Base-by-base conservation (phyloP, 2,797 vertebrate species). In the Coregonus sp. region DNA sequence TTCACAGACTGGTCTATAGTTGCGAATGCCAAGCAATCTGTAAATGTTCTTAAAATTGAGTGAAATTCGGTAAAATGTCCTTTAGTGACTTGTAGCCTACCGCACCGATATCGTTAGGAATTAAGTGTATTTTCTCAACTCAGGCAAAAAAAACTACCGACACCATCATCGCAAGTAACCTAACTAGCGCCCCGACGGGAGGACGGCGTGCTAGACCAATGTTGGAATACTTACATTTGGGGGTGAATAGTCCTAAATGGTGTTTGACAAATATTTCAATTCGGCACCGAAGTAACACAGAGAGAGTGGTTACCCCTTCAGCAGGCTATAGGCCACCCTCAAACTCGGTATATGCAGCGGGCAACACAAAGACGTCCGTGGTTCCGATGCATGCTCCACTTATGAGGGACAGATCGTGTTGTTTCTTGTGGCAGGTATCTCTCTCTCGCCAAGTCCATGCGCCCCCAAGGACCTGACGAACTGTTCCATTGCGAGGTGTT, bases 351-450 rank as follows among this genome's bases (percentile, higher is more conserved):
- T 40, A 80, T 75, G 85, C 84, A 77, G 81, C 79, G 84, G 88
- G 83, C 88, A 85, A 78, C 85, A 90, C 89, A 92, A 90, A 90
- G 88, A 89, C 87, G 82, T 77, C 80, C 63, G 86, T 77, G 83
- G 83, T 84, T 91, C 87, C 88, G 87, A 87, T 89, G 89, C 91
- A 90, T 89, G 87, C 87, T 90, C 87, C 88, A 83, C 85, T 89
- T 78, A 84, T 80, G 77, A 76, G 6, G 86, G 80, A 66, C 79
- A 80, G 83, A 82, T 75, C 84, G 75, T 47, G 85, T 66, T 56
- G 35, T 82, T 82, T 86, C 86, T 86, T 7, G 80, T 56, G 68
- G 87, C 90, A 85, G 90, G 82, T 87, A 85, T 80, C 40, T 47
- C 79, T 81, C 86, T 29, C 80, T 84, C 75, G 83, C 75, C 80